Percentiles rank a stretch among this genome's conserved stretches.
Conservation (phyloP, 2,888 invertebrate genomes). For the Eupithecia dodoneata region DNA sequence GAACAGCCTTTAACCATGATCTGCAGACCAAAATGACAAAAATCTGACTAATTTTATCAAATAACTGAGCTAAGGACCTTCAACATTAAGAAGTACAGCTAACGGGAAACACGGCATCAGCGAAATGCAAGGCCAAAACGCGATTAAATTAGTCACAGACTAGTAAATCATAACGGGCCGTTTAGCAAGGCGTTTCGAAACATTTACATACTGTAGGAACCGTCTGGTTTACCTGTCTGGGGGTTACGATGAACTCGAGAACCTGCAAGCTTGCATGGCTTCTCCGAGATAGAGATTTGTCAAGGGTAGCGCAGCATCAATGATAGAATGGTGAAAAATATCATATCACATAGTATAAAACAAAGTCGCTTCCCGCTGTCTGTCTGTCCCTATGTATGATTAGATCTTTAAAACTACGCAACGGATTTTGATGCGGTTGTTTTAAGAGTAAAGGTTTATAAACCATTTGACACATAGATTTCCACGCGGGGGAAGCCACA, state of each 20-base stretch:
- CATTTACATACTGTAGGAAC: neutral
- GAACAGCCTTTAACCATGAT: neutral
- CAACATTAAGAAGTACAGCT: conserved; percentile 4
- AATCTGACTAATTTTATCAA: neutral
- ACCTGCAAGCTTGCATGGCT: neutral
- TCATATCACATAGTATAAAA: too few species aligned
- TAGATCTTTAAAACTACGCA: too few species aligned
- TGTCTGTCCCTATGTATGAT: too few species aligned
- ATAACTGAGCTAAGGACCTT: conserved; percentile 12
- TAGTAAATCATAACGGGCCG: conserved; percentile 36
- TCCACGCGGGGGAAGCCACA: too few species aligned
- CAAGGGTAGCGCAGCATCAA: too few species aligned
- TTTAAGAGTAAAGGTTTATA: too few species aligned
- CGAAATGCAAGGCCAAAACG: conserved; percentile 34
- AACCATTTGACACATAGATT: too few species aligned
- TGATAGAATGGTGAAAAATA: too few species aligned
- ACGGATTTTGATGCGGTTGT: too few species aligned
- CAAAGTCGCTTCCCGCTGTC: too few species aligned
- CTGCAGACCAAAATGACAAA: neutral
- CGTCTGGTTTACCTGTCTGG: conserved; percentile 1
- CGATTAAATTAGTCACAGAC: conserved; percentile 39
- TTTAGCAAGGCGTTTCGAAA: conserved; percentile 26
- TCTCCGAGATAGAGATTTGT: neutral
- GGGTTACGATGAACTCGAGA: neutral
- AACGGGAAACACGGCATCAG: conserved; percentile 28